Conservation (phyloP, 2,797 vertebrate genomes). For the Ambastaia sidthimunki region DNA sequence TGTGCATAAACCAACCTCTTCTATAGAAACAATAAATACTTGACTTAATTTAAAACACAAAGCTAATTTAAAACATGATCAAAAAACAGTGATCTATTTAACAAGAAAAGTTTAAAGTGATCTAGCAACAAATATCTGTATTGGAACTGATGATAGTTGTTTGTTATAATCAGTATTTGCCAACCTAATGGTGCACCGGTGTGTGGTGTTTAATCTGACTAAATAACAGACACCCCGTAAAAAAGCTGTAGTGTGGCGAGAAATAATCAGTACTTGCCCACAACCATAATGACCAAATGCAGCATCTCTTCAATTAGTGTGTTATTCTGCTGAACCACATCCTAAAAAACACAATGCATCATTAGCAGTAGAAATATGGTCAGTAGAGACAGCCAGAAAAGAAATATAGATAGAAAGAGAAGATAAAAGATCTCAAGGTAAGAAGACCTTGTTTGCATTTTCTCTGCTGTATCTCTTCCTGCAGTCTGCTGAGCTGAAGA, state of each 20-base stretch:
- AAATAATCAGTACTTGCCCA: conserved; percentile 81
- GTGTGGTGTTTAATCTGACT: background rate
- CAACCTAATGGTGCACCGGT: no score
- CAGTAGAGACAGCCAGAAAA: background rate
- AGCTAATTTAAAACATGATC: no score
- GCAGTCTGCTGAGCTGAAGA: conserved; percentile 90
- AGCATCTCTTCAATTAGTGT: conserved; percentile 97
- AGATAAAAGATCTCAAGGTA: background rate
- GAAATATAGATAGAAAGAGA: background rate
- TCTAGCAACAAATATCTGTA: no score
- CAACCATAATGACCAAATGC: conserved; percentile 94
- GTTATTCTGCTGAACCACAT: conserved; percentile 94
- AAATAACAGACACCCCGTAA: background rate
- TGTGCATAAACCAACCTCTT: no score
- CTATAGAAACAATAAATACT: no score
- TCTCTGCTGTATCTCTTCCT: conserved; percentile 90
- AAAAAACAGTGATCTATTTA: no score
- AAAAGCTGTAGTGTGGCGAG: background rate
- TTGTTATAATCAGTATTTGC: no score
- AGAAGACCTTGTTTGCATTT: conserved; percentile 87
- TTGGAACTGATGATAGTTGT: no score
- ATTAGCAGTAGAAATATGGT: background rate
- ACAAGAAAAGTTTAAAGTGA: no score
- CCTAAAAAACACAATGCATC: conserved; percentile 72
- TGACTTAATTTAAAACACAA: no score